Evolutionary conservation across 2,888 invertebrate species (phyloP).

Genomic region (Tenthredo scrophulariae): DNA sequence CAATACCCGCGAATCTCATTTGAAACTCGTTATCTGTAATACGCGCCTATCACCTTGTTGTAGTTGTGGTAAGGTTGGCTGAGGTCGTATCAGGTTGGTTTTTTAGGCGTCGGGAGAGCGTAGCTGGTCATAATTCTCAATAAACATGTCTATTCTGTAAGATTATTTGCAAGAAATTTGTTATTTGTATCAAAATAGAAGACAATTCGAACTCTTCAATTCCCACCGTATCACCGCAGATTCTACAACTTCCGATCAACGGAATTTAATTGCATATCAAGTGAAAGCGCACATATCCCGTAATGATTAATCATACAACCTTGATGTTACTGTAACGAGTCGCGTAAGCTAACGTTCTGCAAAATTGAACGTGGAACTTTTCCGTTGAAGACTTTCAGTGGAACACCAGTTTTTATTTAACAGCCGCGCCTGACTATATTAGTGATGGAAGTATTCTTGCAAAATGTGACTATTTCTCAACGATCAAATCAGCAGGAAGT

Average conservation of each 20-base stretch:
- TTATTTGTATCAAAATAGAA: background rate
- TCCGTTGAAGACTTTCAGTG: conserved; percentile 21
- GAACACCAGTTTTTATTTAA: conserved; percentile 8
- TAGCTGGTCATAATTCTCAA: background rate
- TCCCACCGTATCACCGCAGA: background rate
- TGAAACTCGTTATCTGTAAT: conserved; percentile 63
- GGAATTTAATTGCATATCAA: conserved; percentile 45
- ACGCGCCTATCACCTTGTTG: conserved; percentile 36
- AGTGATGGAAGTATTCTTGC: background rate
- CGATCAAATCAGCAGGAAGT: too few species aligned
- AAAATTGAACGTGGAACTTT: conserved; percentile 43
- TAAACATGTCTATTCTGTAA: background rate
- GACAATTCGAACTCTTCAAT: background rate
- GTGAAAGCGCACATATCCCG: conserved; percentile 44
- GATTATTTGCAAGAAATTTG: background rate
- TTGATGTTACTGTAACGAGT: conserved; percentile 44
- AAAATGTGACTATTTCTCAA: background rate
- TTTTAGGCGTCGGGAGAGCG: background rate
- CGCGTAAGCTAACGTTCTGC: conserved; percentile 25
- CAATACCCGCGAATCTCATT: conserved; percentile 62
- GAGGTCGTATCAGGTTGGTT: background rate
- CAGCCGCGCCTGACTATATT: background rate
- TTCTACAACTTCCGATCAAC: conserved; percentile 38
- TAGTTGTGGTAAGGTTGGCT: background rate
- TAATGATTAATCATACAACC: conserved; percentile 43